Evolutionary conservation across 2,113 vertebrate species (phyloP).

Genomic region (Eurystomus gularis): DNA sequence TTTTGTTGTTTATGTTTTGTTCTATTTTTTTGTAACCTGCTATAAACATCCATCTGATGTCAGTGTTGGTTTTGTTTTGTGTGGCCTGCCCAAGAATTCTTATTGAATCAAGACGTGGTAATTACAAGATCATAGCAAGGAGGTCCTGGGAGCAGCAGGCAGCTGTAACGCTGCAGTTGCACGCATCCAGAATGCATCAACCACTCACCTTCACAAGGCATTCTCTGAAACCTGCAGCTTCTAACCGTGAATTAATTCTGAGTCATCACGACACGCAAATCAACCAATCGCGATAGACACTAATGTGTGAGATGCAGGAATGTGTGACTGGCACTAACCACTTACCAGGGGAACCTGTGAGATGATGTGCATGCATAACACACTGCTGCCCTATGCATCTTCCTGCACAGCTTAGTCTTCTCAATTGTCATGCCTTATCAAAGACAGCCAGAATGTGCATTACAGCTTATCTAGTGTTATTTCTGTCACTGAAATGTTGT

Average conservation of each 20-base stretch:
- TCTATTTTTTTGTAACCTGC: not conserved
- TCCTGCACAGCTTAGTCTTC: slow-evolving; percentile 29
- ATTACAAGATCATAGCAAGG: not conserved
- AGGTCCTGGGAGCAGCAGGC: slow-evolving; percentile 54
- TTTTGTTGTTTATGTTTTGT: not conserved
- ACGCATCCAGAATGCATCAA: slow-evolving; percentile 44
- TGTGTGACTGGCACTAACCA: slow-evolving; percentile 4
- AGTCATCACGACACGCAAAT: not conserved
- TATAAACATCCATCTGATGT: slow-evolving; percentile 9
- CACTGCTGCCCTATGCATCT: slow-evolving; percentile 21
- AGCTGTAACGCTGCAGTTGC: slow-evolving; percentile 29
- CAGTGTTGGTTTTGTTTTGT: slow-evolving; percentile 20
- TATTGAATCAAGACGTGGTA: not conserved
- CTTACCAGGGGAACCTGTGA: not conserved
- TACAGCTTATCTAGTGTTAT: not conserved
- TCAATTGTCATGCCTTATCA: not conserved
- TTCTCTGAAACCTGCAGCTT: slow-evolving; percentile 4
- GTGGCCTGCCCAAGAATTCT: not conserved
- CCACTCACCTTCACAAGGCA: slow-evolving; percentile 41
- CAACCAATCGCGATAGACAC: not conserved
- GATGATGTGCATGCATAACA: slow-evolving; percentile 33
- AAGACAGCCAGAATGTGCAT: not conserved
- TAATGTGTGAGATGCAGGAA: not conserved
- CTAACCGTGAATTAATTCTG: slow-evolving; percentile 18
- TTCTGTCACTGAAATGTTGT: slow-evolving; percentile 13